Base-by-base conservation (phyloP, 2,113 vertebrate genomes). In the Notothenia rossii region DNA sequence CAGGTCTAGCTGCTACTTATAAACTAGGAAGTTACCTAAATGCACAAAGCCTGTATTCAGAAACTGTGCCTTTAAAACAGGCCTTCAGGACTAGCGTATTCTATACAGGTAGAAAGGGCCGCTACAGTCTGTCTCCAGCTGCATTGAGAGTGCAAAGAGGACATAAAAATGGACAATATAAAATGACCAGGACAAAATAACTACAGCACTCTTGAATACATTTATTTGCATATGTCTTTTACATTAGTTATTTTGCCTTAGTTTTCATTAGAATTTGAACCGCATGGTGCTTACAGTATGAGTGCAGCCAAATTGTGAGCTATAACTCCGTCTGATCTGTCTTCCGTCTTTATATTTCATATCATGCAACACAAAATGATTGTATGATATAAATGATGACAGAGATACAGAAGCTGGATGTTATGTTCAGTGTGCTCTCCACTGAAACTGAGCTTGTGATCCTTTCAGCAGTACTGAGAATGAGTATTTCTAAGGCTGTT, bases 361-460 rank as follows among this genome's bases (percentile, higher is more conserved):
- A 63, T 55, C 36, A 40, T 15, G 49, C 40, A 43, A 62, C 62
- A 61, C 72, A n/a, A 62, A 69, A 49, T 55, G 60, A 13, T 7
- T 61, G 40, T 2, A 36, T 25, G 6, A 55, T 4, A 49, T 58
- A 51, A 59, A 73, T 68, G 50, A 12, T 50, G 29, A 45, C 13
- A 43, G 25, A 45, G 43, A 58, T 56, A 67, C 25, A 40, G 33
- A 63, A 25, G 50, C 13, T 66, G 46, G 33, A 78, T 56, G 54
- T 62, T 66, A 67, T 75, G 50, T 72, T 51, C 48, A 62, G 22
- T 55, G 48, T 61, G 46, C 53, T 60, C 46, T 20, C 61, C 61
- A 56, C 53, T 60, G 53, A 69, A 70, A 72, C 10, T 46, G 9
- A 59, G 54, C 51, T 36, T 68, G 33, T 48, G 64, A 74, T 70